phyloP scores from a whole-genome alignment of 2,888 invertebrate genomes.

The Drosophila glabriapex region DNA sequence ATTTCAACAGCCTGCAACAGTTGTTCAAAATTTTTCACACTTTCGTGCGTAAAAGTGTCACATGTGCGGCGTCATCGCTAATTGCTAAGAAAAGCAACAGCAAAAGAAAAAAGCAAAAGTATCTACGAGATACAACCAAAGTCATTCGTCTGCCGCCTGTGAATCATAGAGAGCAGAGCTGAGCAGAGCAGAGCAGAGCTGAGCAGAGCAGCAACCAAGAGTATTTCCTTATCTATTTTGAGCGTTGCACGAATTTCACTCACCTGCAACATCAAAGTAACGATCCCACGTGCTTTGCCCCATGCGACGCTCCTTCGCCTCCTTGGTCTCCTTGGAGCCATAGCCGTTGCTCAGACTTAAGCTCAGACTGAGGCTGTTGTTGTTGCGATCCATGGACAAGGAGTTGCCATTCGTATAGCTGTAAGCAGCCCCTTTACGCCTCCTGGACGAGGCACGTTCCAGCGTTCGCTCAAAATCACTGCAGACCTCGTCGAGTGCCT shows the following conservation, averaged over 20 bases:
- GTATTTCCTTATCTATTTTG: slow-evolving; percentile 56
- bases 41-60: slow-evolving; percentile 79
- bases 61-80: slow-evolving; percentile 69
- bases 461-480: slow-evolving; percentile 90
- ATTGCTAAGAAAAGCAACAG: slow-evolving; percentile 64
- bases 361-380: slow-evolving; percentile 68
- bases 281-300: slow-evolving; percentile 71
- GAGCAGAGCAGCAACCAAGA: slow-evolving; percentile 33
- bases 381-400: slow-evolving; percentile 81
- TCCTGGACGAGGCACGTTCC: slow-evolving; percentile 86
- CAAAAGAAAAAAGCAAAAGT: slow-evolving; percentile 61
- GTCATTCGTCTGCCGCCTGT: slow-evolving; percentile 43
- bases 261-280: slow-evolving; percentile 78
- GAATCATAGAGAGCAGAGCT: slow-evolving; percentile 54
- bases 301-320: slow-evolving; percentile 48
- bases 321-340: slow-evolving; percentile 52
- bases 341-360: slow-evolving; percentile 58
- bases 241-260: slow-evolving; percentile 49
- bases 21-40: slow-evolving; percentile 71
- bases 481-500: slow-evolving; percentile 88
- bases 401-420: slow-evolving; percentile 38
- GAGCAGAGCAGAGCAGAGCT: background rate
- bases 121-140: slow-evolving; percentile 62
- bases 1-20: slow-evolving; percentile 54
- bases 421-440: slow-evolving; percentile 68